A percentile compares a stretch with the other conserved stretches of the same genome.
phyloP scores from a whole-genome alignment of 2,113 vertebrate genomes.

The Gila orcuttii region DNA sequence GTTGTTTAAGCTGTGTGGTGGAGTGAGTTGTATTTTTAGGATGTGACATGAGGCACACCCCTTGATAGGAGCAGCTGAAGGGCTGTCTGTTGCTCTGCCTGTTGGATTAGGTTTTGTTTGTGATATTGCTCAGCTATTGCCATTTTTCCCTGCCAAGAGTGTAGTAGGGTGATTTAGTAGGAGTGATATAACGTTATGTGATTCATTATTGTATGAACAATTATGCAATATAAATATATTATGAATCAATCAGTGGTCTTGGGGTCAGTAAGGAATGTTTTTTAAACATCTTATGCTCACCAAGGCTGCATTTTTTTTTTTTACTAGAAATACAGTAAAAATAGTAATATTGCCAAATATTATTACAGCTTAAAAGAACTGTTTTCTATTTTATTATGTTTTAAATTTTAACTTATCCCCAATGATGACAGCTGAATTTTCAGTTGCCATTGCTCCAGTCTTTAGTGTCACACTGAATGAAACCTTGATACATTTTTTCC shows the following conservation, averaged over 20 bases:
- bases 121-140: slow-evolving; percentile 65
- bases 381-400: background rate
- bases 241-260: background rate
- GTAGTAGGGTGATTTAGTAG: slow-evolving; percentile 3
- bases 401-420: background rate
- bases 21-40: slow-evolving; percentile 74
- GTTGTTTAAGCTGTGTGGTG: slow-evolving; percentile 60
- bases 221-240: too few species aligned
- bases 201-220: background rate
- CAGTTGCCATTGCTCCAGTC: background rate
- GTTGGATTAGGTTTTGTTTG: slow-evolving; percentile 71
- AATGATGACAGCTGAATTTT: background rate
- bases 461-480: background rate
- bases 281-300: background rate
- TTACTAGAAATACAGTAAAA: background rate
- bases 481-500: background rate
- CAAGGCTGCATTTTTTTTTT: background rate
- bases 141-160: slow-evolving; percentile 4
- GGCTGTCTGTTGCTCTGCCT: slow-evolving; percentile 61
- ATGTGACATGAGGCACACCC: slow-evolving; percentile 68
- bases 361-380: background rate
- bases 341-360: background rate
- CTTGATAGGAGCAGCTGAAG: slow-evolving; percentile 74
- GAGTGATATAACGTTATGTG: background rate
- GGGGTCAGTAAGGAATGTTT: background rate